Conservation (phyloP, 2,113 vertebrate species). For the Gymnobelideus leadbeateri region DNA sequence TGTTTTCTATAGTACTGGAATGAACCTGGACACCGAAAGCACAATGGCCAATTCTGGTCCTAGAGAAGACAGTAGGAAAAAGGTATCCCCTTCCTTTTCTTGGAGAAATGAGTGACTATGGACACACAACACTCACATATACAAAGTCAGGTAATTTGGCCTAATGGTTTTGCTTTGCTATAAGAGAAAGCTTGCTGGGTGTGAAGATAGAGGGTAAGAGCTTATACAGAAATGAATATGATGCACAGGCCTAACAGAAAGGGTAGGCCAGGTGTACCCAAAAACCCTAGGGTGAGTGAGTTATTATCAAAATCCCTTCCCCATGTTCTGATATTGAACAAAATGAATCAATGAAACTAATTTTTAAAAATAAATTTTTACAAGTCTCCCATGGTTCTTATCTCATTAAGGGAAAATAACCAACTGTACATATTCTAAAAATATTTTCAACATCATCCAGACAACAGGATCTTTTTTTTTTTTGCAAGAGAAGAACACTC, state of each 20-base stretch:
- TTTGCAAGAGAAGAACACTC: not conserved
- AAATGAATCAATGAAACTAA: not conserved
- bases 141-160: not conserved
- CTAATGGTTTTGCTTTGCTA: not conserved
- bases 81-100: not conserved
- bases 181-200: not conserved
- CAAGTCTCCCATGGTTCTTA: not conserved
- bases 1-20: not conserved
- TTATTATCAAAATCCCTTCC: not conserved
- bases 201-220: not conserved
- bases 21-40: not conserved
- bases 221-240: not conserved
- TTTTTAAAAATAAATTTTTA: not conserved
- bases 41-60: not conserved
- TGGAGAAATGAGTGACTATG: not conserved
- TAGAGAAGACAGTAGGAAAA: not conserved
- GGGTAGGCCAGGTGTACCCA: not conserved
- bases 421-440: not conserved
- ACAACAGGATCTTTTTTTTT: not conserved
- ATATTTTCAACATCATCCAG: not conserved
- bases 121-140: not conserved
- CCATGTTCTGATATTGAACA: not conserved
- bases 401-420: not conserved
- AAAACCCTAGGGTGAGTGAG: not conserved
- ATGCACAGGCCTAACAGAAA: not conserved